These are phyloP conservation scores for Pasiphila rectangulata DNA, from an alignment of 2,888 invertebrate species.

Conservation along the genomic window DNA sequence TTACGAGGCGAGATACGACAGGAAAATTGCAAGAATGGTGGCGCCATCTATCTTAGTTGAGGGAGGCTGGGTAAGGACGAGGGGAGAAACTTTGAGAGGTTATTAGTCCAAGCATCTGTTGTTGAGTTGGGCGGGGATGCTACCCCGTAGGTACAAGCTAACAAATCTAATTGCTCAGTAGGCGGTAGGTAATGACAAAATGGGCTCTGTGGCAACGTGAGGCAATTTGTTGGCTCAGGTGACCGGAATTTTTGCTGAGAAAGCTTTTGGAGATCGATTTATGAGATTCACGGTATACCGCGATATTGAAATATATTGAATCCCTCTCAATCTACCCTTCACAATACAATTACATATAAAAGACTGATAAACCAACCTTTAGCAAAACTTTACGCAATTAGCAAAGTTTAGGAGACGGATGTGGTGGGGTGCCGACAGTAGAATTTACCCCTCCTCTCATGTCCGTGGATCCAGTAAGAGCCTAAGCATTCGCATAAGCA, in stretches of 20 bases:
- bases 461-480: too few species aligned
- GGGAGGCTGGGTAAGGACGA: slow-evolving; percentile 61
- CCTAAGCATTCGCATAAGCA: too few species aligned
- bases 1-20: slow-evolving; percentile 95
- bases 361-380: too few species aligned
- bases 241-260: slow-evolving; percentile 42
- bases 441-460: too few species aligned
- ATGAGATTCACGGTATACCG: too few species aligned
- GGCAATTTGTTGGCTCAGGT: slow-evolving; percentile 71
- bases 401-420: too few species aligned
- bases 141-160: slow-evolving; percentile 79
- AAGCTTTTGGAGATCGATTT: slow-evolving; percentile 9
- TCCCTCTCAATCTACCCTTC: too few species aligned
- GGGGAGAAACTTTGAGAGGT: slow-evolving; percentile 81
- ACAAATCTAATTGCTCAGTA: slow-evolving; percentile 81
- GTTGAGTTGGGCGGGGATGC: slow-evolving; percentile 77
- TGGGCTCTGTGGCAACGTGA: slow-evolving; percentile 58
- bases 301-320: too few species aligned
- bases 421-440: too few species aligned
- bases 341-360: too few species aligned
- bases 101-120: slow-evolving; percentile 83
- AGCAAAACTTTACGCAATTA: too few species aligned
- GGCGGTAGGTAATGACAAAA: slow-evolving; percentile 76
- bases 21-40: slow-evolving; percentile 96
- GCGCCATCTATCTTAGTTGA: slow-evolving; percentile 93